Base-by-base conservation (phyloP, 1,140 invertebrate species). In the Hycleus phaleratus region DNA sequence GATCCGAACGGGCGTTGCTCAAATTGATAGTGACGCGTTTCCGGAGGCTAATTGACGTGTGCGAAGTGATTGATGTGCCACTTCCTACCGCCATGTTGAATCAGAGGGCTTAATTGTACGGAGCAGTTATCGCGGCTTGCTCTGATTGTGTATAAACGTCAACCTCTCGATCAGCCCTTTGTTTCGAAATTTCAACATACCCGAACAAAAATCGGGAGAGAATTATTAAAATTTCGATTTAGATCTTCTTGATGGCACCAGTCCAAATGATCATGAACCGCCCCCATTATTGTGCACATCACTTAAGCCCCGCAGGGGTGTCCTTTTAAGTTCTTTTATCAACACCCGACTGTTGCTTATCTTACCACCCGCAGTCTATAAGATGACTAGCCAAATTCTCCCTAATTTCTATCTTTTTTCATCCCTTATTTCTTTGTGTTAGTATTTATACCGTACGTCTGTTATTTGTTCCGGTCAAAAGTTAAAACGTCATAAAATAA, bases 1-100 rank as follows among this genome's bases (percentile, higher is more conserved):
- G 67, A 68, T 67, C 61, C 65, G 58, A 62, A 58, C 59, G 61
- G 64, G 54, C 61, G 67, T 59, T 51, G 64, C 61, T 68, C 66
- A 73, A 73, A 73, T 73, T 73, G 71, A 73, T 73, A 71, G 71
- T 73, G 71, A 73, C 71, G 71, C 62, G 66, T 55, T 68, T 73
- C 71, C 71, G 70, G 70, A 42, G 49, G 64, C 71, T 73, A 73
- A 73, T 73, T 73, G 71, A 73, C 71, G 71, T 71, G 70, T 69
- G 69, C 69, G 66, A 69, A 63, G 70, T 73, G 71, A 73, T 73
- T 73, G 71, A 73, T 73, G 71, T 65, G 55, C 38, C 56, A 57
- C 62, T 67, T 73, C 71, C 71, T 69, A 65, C 54, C 68, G 70
- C 71, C 71, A 73, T 73, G 61, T 70, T 72, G 63, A 63, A 66